These are phyloP conservation scores for Aporophyla lueneburgensis DNA, from an alignment of 2,888 invertebrate genomes.

Conservation along the genomic window DNA sequence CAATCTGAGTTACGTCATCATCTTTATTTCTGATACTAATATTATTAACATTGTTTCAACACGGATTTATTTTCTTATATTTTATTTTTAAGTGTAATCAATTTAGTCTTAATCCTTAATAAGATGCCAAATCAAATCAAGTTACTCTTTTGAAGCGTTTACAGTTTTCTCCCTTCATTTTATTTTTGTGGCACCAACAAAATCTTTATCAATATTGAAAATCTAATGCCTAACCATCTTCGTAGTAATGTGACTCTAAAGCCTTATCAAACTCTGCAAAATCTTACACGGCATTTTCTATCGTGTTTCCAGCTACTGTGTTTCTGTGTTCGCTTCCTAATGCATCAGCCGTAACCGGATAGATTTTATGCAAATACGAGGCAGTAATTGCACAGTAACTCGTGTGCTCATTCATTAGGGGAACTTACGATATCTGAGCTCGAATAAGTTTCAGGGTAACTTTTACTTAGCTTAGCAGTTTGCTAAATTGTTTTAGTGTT, in stretches of 20 bases:
- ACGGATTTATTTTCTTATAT: not conserved
- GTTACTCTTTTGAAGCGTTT: not conserved
- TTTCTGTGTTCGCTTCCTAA: constrained; percentile 64
- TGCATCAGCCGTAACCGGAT: constrained; percentile 70
- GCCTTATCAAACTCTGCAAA: not conserved
- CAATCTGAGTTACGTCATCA: not conserved
- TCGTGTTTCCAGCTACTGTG: constrained; percentile 57
- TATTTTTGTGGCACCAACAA: not conserved
- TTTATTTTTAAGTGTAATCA: not conserved
- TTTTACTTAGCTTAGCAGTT: constrained; percentile 51
- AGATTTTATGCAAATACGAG: constrained; percentile 79
- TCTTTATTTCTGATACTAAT: not conserved
- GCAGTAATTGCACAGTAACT: constrained; percentile 80
- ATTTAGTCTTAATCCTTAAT: not conserved
- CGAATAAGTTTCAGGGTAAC: constrained; percentile 67
- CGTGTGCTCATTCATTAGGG: constrained; percentile 80
- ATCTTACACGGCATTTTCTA: constrained; percentile 15
- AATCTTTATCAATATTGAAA: constrained; percentile 9
- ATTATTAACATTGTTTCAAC: not conserved
- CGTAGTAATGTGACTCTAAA: not conserved
- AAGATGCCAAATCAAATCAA: not conserved
- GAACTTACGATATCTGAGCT: constrained; percentile 68
- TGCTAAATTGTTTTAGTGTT: constrained; percentile 57
- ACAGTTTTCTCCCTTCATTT: not conserved
- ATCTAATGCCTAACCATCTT: constrained; percentile 16